These are phyloP conservation scores for Mesodorylaimus sp. DNA, from an alignment of 2,888 invertebrate genomes.

Conservation along the genomic window DNA sequence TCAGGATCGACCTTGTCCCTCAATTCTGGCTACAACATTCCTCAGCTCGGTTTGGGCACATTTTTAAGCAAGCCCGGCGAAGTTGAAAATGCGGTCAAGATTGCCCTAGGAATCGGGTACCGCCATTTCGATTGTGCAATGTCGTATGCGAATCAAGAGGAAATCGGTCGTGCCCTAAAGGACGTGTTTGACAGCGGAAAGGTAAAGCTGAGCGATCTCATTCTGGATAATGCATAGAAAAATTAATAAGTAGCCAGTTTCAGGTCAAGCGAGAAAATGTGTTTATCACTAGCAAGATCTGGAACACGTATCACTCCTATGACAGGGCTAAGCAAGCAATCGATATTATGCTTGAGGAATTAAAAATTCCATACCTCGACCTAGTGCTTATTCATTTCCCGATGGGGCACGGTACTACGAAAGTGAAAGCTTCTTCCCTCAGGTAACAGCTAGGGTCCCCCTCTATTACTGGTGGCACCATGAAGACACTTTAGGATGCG, in stretches of 20 bases:
- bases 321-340: conserved; percentile 17
- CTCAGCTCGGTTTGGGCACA: conserved; percentile 25
- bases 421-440: too few species aligned
- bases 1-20: too few species aligned
- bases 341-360: conserved; percentile 14
- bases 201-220: too few species aligned
- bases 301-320: conserved; percentile 29
- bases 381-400: conserved; percentile 29
- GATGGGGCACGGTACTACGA: too few species aligned
- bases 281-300: conserved; percentile 28
- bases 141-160: conserved; percentile 32
- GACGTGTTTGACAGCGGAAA: conserved; percentile 29
- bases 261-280: conserved; percentile 22
- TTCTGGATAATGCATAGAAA: too few species aligned
- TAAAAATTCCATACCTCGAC: conserved; percentile 22
- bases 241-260: too few species aligned
- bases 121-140: conserved; percentile 34
- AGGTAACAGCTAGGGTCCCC: too few species aligned
- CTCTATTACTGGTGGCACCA: too few species aligned
- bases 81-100: conserved; percentile 15
- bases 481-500: too few species aligned
- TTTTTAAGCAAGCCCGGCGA: conserved; percentile 24
- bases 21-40: conserved; percentile 15
- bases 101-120: conserved; percentile 29
- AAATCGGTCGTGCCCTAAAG: conserved; percentile 31